Evolutionary conservation across 2,113 vertebrate species (phyloP).

Genomic region (Alouatta palliata): DNA sequence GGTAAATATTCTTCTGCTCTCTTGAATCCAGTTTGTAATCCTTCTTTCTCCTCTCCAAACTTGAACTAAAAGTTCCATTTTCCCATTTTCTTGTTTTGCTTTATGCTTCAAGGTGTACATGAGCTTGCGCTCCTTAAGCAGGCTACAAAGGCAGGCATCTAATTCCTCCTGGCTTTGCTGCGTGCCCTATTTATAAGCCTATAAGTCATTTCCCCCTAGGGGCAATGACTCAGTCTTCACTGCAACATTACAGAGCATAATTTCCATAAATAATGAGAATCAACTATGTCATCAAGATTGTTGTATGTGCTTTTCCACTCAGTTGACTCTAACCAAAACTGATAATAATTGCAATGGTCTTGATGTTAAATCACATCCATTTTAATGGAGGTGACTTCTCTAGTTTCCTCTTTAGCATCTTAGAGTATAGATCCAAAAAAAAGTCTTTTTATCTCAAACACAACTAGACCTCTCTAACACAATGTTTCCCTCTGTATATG

Average conservation of each 20-base stretch:
- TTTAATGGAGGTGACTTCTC: not conserved
- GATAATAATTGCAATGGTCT: not conserved
- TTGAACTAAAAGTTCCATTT: no score
- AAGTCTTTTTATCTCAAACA: not conserved
- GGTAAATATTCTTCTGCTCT: no score
- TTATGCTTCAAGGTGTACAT: no score
- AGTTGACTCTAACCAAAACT: not conserved
- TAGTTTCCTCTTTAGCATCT: not conserved
- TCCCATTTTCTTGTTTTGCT: no score
- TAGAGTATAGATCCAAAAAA: not conserved
- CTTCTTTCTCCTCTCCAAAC: no score
- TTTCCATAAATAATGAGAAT: not conserved
- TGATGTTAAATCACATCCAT: not conserved
- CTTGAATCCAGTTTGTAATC: no score
- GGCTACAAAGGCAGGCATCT: no score
- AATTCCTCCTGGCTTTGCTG: no score
- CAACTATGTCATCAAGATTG: not conserved
- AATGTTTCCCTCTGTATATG: not conserved
- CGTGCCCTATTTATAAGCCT: no score
- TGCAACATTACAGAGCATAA: not conserved
- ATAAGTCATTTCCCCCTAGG: not conserved
- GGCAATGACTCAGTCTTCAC: not conserved
- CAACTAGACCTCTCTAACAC: not conserved
- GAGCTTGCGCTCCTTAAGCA: no score
- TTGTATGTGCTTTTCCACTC: not conserved